phyloP scores from a whole-genome alignment of 2,797 vertebrate species.

The Gallinago stenura region DNA sequence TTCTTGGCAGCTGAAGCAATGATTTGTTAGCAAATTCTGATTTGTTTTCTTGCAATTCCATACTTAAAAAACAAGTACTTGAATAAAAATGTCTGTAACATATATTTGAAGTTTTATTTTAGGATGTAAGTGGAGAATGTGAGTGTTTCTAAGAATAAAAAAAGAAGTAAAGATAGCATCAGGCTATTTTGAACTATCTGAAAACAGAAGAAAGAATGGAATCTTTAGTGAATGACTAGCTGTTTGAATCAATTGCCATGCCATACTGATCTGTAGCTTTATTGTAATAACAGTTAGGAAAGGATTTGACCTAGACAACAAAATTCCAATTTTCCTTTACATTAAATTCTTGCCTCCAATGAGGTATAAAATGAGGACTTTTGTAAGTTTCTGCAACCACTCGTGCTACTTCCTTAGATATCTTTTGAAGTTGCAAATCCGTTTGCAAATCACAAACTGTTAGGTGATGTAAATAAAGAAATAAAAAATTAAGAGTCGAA shows the following conservation, averaged over 20 bases:
- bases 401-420: not conserved
- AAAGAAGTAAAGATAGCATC: not conserved
- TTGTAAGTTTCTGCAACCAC: not conserved
- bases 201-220: not conserved
- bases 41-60: not conserved
- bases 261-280: not conserved
- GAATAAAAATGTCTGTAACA: not conserved
- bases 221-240: not conserved
- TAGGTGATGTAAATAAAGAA: not conserved
- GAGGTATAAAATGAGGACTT: not conserved
- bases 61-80: not conserved
- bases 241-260: not conserved
- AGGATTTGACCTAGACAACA: not conserved
- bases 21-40: not conserved
- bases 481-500: not conserved
- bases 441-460: not conserved
- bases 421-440: not conserved
- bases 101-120: not conserved
- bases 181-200: not conserved
- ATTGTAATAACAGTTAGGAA: not conserved
- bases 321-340: not conserved
- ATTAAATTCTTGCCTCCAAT: not conserved
- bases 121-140: not conserved
- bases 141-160: not conserved
- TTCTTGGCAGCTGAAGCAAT: not conserved